These are phyloP conservation scores for Aproaerema taeniolella DNA, from an alignment of 2,888 invertebrate species.

Conservation along the genomic window DNA sequence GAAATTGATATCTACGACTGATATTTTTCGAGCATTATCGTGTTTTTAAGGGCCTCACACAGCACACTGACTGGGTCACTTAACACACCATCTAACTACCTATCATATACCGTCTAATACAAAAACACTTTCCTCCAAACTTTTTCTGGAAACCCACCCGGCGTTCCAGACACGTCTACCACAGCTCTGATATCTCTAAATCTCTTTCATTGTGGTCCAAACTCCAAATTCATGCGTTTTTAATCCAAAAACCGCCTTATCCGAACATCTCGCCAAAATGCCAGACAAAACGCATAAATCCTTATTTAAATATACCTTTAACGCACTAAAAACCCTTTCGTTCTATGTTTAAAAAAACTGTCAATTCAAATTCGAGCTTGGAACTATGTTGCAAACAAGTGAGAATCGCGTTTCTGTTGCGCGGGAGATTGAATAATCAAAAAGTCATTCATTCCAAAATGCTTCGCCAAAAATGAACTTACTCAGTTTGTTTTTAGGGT, in stretches of 20 bases:
- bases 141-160: not conserved
- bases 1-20: too few species aligned
- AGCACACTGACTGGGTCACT: too few species aligned
- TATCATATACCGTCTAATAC: too few species aligned
- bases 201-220: slow-evolving; percentile 6
- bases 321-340: slow-evolving; percentile 26
- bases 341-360: slow-evolving; percentile 24
- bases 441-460: too few species aligned
- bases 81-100: too few species aligned
- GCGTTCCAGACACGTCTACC: not conserved
- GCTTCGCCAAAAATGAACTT: too few species aligned
- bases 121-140: too few species aligned
- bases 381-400: slow-evolving; percentile 22
- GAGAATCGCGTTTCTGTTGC: too few species aligned
- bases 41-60: too few species aligned
- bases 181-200: not conserved
- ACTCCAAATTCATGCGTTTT: slow-evolving; percentile 36
- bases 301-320: slow-evolving; percentile 73
- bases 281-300: slow-evolving; percentile 75
- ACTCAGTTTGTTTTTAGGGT: slow-evolving; percentile 17
- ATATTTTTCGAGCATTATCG: too few species aligned
- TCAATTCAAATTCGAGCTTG: slow-evolving; percentile 31
- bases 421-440: too few species aligned
- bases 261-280: slow-evolving; percentile 72
- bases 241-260: slow-evolving; percentile 58